Evolutionary conservation across 2,113 vertebrate species (phyloP).

Genomic region (Cariama cristata): DNA sequence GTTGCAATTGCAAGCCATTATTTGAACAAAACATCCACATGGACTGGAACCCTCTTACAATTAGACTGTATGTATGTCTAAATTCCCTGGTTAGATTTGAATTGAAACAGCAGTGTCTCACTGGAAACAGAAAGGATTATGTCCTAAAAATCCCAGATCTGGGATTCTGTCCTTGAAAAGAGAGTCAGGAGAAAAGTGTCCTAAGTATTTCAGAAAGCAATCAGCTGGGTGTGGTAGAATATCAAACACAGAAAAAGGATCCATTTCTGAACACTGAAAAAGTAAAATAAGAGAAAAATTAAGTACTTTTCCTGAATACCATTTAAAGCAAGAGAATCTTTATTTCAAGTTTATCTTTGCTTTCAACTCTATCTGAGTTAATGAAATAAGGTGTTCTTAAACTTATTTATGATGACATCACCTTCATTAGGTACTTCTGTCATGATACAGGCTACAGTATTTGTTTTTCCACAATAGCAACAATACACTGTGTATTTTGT

Average conservation of each 20-base stretch:
- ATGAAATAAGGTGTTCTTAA: background rate
- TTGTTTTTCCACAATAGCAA: background rate
- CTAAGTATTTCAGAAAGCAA: background rate
- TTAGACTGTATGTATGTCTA: background rate
- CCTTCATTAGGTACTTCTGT: background rate
- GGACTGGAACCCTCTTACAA: background rate
- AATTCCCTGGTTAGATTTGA: background rate
- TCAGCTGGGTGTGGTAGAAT: background rate
- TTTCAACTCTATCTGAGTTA: background rate
- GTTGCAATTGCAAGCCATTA: slow-evolving; percentile 20
- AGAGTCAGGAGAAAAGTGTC: background rate
- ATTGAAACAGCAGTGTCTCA: background rate
- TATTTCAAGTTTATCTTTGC: background rate
- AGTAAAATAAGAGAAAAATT: background rate
- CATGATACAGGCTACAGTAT: rapidly evolving
- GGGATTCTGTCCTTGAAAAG: background rate
- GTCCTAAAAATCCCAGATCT: background rate
- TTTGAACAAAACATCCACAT: background rate
- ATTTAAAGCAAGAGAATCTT: background rate
- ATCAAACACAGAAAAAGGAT: background rate
- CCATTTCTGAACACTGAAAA: background rate
- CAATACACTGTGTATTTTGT: background rate
- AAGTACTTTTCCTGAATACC: background rate
- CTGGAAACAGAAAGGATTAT: background rate
- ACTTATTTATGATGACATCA: background rate